Base-by-base conservation (phyloP, 2,113 vertebrate genomes). In the Aspidoscelis tigris region DNA sequence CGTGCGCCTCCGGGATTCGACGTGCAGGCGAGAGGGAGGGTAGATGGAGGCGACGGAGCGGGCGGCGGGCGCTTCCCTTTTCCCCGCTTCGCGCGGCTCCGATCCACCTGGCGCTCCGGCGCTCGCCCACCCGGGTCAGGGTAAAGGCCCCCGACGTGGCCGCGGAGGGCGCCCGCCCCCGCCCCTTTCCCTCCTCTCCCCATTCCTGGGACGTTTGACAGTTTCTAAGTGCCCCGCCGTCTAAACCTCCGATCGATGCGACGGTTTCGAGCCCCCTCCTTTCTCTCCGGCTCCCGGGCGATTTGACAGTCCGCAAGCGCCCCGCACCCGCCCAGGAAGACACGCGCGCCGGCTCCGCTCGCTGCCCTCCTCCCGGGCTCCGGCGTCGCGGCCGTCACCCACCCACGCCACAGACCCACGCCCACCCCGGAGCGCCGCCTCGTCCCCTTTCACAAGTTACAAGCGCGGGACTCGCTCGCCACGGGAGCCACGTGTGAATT, bases 141-240 rank as follows among this genome's bases (percentile, higher is more conserved):
- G 39, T 61, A 18, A 3, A 50, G 3, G 22, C 20, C 44, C 21
- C 69, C 6, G 58, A 58, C 16, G 2, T 33, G 20, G 18, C 50
- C 16, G 21, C 7, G 8, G 47, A 8, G 47, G 44, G 24, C 50
- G 21, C n/a, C 2, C 24, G 26, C n/a, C 61, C 10, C 7, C 55
- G 18, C 39, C 69, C 39, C 43, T 20, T 47, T 11, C 9, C 7
- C 55, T 58, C 14, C 58, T 18, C 4, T 12, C 22, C 71, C 43
- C 21, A 21, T 55, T 24, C 18, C 61, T 39, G 73, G 73, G 83
- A 55, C 50, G 21, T 69, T 78, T 71, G 83, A 79, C 76, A 73
- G 83, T 84, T 84, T 78, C 82, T 58, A 70, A 61, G 73, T 53
- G 82, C 73, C 82, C 78, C 61, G 74, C 61, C 16, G n/a, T 21